Evolutionary conservation across 2,113 vertebrate genomes (phyloP), one percentile per base, ranked within the genome.

Genomic region (Neolamprologus fasciatus): DNA sequence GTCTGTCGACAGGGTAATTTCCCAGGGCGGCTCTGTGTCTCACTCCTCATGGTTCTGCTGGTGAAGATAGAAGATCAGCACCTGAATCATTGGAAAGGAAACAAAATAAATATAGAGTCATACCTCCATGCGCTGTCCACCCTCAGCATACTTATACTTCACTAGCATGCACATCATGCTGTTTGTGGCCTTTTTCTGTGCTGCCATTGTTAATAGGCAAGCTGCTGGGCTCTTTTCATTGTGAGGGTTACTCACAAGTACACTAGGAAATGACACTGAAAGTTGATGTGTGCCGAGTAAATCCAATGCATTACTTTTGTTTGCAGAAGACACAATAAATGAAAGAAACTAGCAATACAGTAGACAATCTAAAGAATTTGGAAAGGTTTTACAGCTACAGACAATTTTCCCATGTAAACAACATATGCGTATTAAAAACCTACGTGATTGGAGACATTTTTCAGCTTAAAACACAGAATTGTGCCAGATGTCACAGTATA

Each of bases 1-100:
- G 89, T 93, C 92, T 94, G 94, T 93, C 84, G 84, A 86, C 91
- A 84, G 86, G 92, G 87, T 94, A 89, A 94, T 94, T 94, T 94
- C 90, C 94, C 93, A 87, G 79, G 93, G 90, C 61, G 85, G 85
- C 84, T 87, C 79, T 82, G 86, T 80, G 84, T 84, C 91, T 90
- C 87, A 79, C 86, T 93, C 66, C 58, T 87, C 47, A 9, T 53
- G 50, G 89, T 87, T 92, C 80, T 78, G 55, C 53, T 86, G 73
- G 82, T 90, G 84, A 90, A 91, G 85, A 91, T 50, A 89, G 91
- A 83, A 81, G 90, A 91, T 92, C 92, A 92, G 82, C 89, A 93
- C 88, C 88, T 86, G 83, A 93, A 86, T 51, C 83, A 76, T 4
- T 84, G 55, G 63, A 89, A 68, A 87, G 58, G 35, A 91, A 91